Conservation (phyloP, 2,797 vertebrate species). For the Helostoma temminkii region DNA sequence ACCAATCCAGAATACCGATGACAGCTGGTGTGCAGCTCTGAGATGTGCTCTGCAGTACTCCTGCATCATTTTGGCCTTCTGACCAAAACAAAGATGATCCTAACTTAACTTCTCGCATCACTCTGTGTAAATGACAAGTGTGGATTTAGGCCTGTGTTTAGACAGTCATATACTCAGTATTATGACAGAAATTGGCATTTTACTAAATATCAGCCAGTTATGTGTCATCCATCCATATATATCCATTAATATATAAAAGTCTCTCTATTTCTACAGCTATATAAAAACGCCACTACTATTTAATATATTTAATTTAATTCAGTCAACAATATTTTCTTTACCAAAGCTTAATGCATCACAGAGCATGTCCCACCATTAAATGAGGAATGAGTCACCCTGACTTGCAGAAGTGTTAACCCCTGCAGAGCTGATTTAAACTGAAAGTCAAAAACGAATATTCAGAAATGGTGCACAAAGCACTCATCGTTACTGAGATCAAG, state of each 20-base stretch:
- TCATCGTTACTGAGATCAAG: too few relatives aligned
- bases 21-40: conserved; percentile 2
- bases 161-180: neutral
- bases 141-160: neutral
- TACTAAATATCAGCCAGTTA: neutral
- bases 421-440: conserved; percentile 8
- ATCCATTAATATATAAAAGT: too few relatives aligned
- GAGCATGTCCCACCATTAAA: conserved; percentile 16
- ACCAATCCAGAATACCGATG: conserved; percentile 62
- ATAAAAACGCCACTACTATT: conserved; percentile 5
- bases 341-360: conserved; percentile 6
- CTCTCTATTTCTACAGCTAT: neutral
- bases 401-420: conserved; percentile 20
- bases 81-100: neutral
- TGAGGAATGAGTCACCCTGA: conserved; percentile 38
- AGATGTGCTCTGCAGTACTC: neutral
- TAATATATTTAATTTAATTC: neutral
- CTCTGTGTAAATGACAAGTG: neutral
- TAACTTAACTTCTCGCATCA: neutral
- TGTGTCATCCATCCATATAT: neutral
- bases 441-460: neutral
- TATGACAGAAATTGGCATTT: neutral
- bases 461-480: too few relatives aligned
- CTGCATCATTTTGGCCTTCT: neutral
- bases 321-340: conserved; percentile 3